Base-by-base conservation (phyloP, 2,888 invertebrate species). In the Sthenelais limicola region DNA sequence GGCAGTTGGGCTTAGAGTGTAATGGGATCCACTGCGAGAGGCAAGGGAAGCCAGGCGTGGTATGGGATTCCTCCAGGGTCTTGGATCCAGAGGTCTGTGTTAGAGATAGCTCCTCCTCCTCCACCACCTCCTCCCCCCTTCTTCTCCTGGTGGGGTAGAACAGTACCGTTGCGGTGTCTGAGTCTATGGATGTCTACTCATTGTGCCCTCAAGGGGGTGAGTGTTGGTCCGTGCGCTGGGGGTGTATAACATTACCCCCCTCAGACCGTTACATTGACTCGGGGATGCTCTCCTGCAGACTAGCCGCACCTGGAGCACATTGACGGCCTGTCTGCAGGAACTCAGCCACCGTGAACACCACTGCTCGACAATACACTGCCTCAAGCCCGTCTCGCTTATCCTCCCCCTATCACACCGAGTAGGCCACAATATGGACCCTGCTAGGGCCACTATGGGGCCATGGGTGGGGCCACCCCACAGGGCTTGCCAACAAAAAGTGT, bases 231-330 rank as follows among this genome's bases (percentile, higher is more conserved):
- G 30, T 56, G 33, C 32, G 56, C 32, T 15, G 56, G 56, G 56
- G 56, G 56, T 15, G 30, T 18, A 4, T 32, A 18, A 28, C 30
- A 32, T 18, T 56, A 56, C 56, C 56, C 56, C 56, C 56, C 56
- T 56, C 56, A 56, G 56, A 56, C 56, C 56, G 56, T 56, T 56
- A 56, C 56, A 56, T 56, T 56, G 56, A 56, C 56, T 56, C n/a
- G n/a, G 18, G 56, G 12, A 32, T 33, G 18, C 56, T 56, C 56
- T 33, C 24, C 52, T 32, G 56, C 28, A n/a, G 28, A 32, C 56
- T 15, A 2, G 3, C 32, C 56, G 32, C 56, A 56, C 56, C 56
- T 56, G 56, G 56, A 32, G 32, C 49, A 49, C 49, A 49, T 49
- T 49, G 49, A 24, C 5, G 9, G 9, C 5, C 5, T 5, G 5